These are phyloP conservation scores for Syngnathus floridae DNA, from an alignment of 2,113 vertebrate genomes.

Conservation along the genomic window DNA sequence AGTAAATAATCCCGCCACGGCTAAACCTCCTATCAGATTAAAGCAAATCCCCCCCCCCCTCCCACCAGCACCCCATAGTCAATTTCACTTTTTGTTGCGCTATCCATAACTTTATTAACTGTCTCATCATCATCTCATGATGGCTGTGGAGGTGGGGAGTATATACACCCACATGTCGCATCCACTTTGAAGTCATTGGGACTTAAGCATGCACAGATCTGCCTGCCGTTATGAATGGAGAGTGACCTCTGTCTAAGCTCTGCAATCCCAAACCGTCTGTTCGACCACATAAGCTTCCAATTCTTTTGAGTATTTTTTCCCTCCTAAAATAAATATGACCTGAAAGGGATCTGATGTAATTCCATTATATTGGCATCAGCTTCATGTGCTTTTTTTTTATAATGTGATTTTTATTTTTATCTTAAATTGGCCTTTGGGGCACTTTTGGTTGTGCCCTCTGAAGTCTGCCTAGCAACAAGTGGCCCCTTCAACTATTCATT, in stretches of 20 bases:
- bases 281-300: slow-evolving; percentile 43
- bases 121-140: slow-evolving; percentile 43
- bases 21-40: slow-evolving; percentile 64
- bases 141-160: slow-evolving; percentile 2
- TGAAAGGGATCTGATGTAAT: slow-evolving; percentile 46
- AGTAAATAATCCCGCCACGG: slow-evolving; percentile 64
- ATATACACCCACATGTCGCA: not conserved
- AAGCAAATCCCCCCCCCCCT: slow-evolving; percentile 51
- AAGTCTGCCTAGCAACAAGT: not conserved
- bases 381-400: slow-evolving; percentile 4
- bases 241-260: slow-evolving; percentile 55
- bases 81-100: slow-evolving; percentile 54
- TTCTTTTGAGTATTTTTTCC: slow-evolving; percentile 7
- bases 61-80: slow-evolving; percentile 1
- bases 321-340: slow-evolving; percentile 24
- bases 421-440: not conserved
- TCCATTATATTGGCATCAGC: slow-evolving; percentile 25
- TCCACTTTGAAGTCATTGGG: not conserved
- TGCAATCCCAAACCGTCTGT: slow-evolving; percentile 53
- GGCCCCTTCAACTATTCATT: not conserved
- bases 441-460: not conserved
- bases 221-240: slow-evolving; percentile 40
- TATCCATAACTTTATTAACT: slow-evolving; percentile 61
- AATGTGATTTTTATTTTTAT: not conserved
- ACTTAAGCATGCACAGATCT: not conserved